phyloP scores from a whole-genome alignment of 2,113 vertebrate species.

The Cacatua alba region DNA sequence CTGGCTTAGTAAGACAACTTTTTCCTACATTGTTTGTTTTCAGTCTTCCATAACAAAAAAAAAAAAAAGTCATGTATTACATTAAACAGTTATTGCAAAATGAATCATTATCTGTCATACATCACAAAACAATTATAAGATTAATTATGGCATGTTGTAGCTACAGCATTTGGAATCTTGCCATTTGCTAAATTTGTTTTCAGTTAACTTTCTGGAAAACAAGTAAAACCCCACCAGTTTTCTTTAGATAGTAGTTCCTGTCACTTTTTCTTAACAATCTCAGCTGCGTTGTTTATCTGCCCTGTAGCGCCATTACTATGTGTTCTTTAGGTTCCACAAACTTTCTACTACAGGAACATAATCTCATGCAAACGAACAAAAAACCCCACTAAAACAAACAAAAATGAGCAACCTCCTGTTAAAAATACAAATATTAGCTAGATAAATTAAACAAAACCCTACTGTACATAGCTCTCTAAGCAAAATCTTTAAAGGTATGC shows the following conservation, averaged over 20 bases:
- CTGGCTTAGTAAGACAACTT: neutral
- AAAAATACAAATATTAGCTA: neutral
- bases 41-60: neutral
- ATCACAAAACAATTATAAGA: neutral
- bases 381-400: neutral
- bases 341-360: neutral
- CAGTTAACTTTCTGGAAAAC: neutral
- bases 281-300: neutral
- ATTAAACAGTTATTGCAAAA: conserved; percentile 10
- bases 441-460: neutral
- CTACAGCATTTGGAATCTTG: neutral
- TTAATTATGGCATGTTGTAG: neutral
- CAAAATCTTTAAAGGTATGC: neutral
- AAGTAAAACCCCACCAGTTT: neutral
- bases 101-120: neutral
- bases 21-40: neutral
- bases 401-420: neutral
- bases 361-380: neutral
- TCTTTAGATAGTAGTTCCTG: neutral
- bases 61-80: neutral
- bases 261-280: neutral
- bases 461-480: neutral
- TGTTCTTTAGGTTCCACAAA: neutral
- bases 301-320: neutral
- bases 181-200: neutral